These are phyloP conservation scores for Columba livia DNA, from an alignment of 2,113 vertebrate genomes.

Conservation along the genomic window DNA sequence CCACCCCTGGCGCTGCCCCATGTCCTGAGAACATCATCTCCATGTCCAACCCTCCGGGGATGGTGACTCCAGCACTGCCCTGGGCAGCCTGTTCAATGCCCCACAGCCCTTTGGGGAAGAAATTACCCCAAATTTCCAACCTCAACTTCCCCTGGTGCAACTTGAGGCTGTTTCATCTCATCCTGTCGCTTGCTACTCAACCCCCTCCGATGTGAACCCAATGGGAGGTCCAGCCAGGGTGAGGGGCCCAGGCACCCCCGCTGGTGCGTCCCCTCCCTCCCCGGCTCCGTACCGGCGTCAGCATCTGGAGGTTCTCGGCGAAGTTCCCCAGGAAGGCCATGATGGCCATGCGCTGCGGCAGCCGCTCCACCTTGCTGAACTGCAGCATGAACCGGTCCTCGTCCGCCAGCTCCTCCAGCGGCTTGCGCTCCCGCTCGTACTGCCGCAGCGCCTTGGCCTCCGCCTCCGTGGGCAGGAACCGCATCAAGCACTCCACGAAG, in stretches of 20 bases:
- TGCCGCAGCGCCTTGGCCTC: slow-evolving; percentile 89
- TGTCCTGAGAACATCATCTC: too few species aligned
- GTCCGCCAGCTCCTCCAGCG: slow-evolving; percentile 88
- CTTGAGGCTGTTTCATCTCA: too few species aligned
- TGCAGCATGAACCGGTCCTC: slow-evolving; percentile 95
- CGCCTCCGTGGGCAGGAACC: slow-evolving; percentile 90
- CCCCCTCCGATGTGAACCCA: too few species aligned
- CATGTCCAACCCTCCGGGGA: too few species aligned
- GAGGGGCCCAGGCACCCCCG: rapidly evolving
- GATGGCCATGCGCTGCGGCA: slow-evolving; percentile 93
- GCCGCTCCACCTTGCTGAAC: slow-evolving; percentile 93
- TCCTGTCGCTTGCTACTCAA: too few species aligned
- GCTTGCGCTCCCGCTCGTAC: slow-evolving; percentile 89
- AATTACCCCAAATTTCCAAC: too few species aligned
- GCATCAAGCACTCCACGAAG: slow-evolving; percentile 94
- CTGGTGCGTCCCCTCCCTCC: rapidly evolving
- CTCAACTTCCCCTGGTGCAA: too few species aligned
- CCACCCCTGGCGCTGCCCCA: too few species aligned
- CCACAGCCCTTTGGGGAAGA: too few species aligned
- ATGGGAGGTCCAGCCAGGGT: background rate
- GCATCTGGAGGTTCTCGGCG: slow-evolving; percentile 86
- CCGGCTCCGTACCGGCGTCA: slow-evolving; percentile 81
- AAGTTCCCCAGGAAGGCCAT: slow-evolving; percentile 97
- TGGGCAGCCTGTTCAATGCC: too few species aligned
- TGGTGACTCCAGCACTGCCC: too few species aligned